Evolutionary conservation across 2,888 invertebrate species (phyloP), one percentile per base, ranked within the genome.

Genomic region (Chironomus tentans): DNA sequence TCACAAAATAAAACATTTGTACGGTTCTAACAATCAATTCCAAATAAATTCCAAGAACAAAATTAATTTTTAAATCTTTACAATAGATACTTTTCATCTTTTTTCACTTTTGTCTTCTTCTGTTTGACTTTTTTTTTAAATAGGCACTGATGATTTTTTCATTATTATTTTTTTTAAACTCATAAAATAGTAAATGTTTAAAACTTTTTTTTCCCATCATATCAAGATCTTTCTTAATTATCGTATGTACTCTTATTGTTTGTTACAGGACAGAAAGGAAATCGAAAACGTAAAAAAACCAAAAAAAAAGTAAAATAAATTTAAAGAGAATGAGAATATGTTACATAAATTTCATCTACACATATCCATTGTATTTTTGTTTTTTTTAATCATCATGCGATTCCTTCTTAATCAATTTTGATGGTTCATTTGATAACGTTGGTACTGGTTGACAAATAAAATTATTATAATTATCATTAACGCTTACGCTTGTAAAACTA

Each of bases 381-480:
- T 38, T 12, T 68, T 46, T 61, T 62, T 73, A 22, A 46, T 70
- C 76, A 18, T 65, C 71, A 71, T 70, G 65, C 56, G 71, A 24
- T 50, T 71, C 71, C 38, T 76, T 76, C 47, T 76, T 76, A 18
- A 71, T 71, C 22, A 68, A 47, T 38, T 46, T 74, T n/a, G 74
- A 68, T 47, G 46, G 72, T 38, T 28, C 62, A 56, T 56, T 56
- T 56, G 62, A 38, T 50, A 62, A 24, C 38, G 62, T 56, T 74
- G 74, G 47, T 28, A 74, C 74, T 62, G 74, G 62, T 74, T 47
- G 74, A 71, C 56, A 65, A 65, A 71, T 68, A 65, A 76, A 76
- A 76, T 68, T 71, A 56, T 50, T 56, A 77, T 71, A 72, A 62
- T 68, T 71, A 76, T 76, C 69, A 69, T 76, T 76, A 69, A 69